A percentile compares a stretch with the other conserved stretches of the same genome.
phyloP scores from a whole-genome alignment of 2,113 vertebrate species.

The Dunckerocampus dactyliophorus region DNA sequence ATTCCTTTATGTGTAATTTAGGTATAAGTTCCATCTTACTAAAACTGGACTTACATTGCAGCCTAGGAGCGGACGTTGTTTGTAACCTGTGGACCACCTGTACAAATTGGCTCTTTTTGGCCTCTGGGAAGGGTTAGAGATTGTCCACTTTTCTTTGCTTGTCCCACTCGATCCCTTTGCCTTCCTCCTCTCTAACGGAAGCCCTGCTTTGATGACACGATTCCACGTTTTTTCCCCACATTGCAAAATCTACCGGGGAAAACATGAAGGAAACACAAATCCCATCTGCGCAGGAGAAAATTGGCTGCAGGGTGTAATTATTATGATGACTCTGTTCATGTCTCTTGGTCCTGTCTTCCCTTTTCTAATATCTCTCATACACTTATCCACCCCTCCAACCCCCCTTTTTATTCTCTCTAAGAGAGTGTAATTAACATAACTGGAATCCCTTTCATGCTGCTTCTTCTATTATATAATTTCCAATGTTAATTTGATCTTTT shows the following conservation, averaged over 20 bases:
- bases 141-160: slow-evolving; percentile 11
- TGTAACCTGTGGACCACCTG: slow-evolving; percentile 14
- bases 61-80: neutral
- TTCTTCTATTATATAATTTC: slow-evolving; percentile 45
- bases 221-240: slow-evolving; percentile 21
- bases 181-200: neutral
- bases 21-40: no score
- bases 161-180: slow-evolving; percentile 7
- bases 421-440: slow-evolving; percentile 55
- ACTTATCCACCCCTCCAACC: neutral
- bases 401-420: slow-evolving; percentile 44
- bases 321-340: slow-evolving; percentile 34
- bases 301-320: slow-evolving; percentile 47
- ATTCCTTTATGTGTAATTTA: neutral
- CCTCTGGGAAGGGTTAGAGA: slow-evolving; percentile 3
- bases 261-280: slow-evolving; percentile 29
- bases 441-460: slow-evolving; percentile 44
- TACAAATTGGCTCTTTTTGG: no score
- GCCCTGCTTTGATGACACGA: slow-evolving; percentile 35
- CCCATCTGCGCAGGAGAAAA: slow-evolving; percentile 26
- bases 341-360: slow-evolving; percentile 23
- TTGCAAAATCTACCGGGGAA: slow-evolving; percentile 8
- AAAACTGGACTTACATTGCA: no score
- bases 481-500: slow-evolving; percentile 53
- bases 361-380: slow-evolving; percentile 23